Percentiles rank a stretch among this genome's conserved stretches.
These are phyloP conservation scores for Meloidogyne exigua DNA, from an alignment of 1,140 invertebrate genomes.

Conservation along the genomic window DNA sequence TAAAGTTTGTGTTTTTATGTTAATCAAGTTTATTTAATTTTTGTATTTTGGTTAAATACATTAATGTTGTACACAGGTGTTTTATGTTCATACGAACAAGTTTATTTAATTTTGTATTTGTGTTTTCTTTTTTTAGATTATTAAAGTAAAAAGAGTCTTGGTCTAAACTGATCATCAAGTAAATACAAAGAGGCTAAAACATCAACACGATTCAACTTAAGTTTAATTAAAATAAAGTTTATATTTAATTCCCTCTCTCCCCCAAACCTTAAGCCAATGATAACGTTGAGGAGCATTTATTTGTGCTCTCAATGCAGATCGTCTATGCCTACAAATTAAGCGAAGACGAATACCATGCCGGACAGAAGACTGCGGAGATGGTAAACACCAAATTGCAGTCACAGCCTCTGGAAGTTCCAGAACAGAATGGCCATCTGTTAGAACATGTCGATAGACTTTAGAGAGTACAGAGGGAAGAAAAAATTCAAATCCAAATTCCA, in stretches of 20 bases:
- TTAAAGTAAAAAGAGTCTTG: constrained; percentile 39
- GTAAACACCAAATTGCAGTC: constrained; percentile 49
- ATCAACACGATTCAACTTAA: constrained; percentile 24
- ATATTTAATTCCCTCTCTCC: neutral
- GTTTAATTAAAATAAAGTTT: neutral
- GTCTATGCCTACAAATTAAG: constrained; percentile 57
- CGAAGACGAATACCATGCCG: constrained; percentile 57
- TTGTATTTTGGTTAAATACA: neutral
- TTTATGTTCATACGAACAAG: neutral
- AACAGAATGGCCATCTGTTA: constrained; percentile 55
- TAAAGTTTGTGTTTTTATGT: constrained; percentile 14
- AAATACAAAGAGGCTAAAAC: constrained; percentile 35
- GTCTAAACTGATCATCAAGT: constrained; percentile 35
- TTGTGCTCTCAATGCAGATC: constrained; percentile 39
- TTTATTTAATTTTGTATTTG: constrained; percentile 17
- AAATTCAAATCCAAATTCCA: constrained; percentile 63
- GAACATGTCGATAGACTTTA: constrained; percentile 61
- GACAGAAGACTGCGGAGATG: constrained; percentile 55
- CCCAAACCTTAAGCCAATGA: constrained; percentile 22
- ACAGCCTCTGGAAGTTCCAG: constrained; percentile 53
- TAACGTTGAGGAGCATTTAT: constrained; percentile 24
- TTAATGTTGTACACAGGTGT: neutral
- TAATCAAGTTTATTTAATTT: constrained; percentile 8
- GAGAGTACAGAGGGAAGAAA: constrained; percentile 61
- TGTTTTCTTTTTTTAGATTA: neutral